These are phyloP conservation scores for Callospermophilus lateralis DNA, from an alignment of 2,113 vertebrate species.

Conservation along the genomic window DNA sequence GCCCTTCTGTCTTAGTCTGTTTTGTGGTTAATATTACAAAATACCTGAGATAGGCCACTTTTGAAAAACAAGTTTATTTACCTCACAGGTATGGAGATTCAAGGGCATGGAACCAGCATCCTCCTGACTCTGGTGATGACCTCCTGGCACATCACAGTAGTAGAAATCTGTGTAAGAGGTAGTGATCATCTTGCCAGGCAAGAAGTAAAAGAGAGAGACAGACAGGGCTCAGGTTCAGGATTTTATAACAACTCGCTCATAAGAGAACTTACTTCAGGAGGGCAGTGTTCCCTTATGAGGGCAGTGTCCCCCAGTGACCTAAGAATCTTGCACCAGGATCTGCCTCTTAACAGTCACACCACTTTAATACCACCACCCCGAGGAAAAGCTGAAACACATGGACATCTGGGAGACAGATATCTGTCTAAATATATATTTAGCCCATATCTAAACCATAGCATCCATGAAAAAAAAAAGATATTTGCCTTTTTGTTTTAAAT, in stretches of 20 bases:
- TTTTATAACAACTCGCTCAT: not conserved
- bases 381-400: not conserved
- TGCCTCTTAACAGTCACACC: not conserved
- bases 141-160: not conserved
- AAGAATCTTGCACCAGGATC: not conserved
- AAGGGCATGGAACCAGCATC: not conserved
- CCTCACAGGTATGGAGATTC: not conserved
- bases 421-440: not conserved
- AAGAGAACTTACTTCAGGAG: not conserved
- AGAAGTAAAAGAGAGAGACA: too few relatives aligned
- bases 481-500: not conserved
- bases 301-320: fast-evolving
- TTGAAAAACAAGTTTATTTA: not conserved
- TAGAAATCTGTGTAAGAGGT: not conserved
- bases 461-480: not conserved
- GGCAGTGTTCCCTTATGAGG: not conserved
- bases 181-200: not conserved
- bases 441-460: not conserved
- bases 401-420: too few relatives aligned
- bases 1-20: not conserved
- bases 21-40: not conserved
- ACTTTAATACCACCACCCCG: not conserved
- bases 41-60: not conserved
- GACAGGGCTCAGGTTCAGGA: not conserved
- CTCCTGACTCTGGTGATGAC: not conserved